Conservation (phyloP, 2,888 invertebrate species). For the Sminthurides aquaticus region DNA sequence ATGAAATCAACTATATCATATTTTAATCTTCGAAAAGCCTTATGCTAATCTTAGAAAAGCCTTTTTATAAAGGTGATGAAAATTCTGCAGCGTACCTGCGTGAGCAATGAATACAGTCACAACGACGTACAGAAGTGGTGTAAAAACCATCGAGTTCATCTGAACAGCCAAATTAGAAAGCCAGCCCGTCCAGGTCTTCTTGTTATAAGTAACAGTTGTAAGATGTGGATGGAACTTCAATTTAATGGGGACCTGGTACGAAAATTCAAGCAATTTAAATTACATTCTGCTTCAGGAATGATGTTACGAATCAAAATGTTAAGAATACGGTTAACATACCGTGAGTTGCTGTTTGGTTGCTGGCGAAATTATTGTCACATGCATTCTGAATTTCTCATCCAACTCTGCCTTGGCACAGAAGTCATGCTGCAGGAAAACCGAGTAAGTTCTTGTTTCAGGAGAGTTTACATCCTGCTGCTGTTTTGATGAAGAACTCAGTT, state of each 20-base stretch:
- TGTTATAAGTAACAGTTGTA: slow-evolving; percentile 7
- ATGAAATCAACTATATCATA: not conserved
- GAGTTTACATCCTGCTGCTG: not conserved
- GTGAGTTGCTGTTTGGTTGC: slow-evolving; percentile 29
- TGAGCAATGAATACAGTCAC: slow-evolving; percentile 15
- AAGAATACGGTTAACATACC: slow-evolving; percentile 22
- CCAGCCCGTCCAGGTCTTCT: slow-evolving; percentile 10
- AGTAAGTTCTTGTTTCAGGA: slow-evolving; percentile 16
- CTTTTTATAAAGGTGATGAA: no score
- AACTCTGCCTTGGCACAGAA: slow-evolving; percentile 18
- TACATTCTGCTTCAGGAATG: not conserved
- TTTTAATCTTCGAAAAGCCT: no score
- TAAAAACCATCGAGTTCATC: slow-evolving; percentile 8
- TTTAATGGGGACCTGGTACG: slow-evolving; percentile 18
- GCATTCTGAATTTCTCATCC: slow-evolving; percentile 17
- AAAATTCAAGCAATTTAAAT: no score
- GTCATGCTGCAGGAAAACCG: slow-evolving; percentile 13
- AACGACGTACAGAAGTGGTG: slow-evolving; percentile 12
- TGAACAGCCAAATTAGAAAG: slow-evolving; percentile 4
- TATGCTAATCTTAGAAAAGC: no score
- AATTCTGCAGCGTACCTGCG: slow-evolving; percentile 9
- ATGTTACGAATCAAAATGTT: not conserved
- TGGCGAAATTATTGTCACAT: slow-evolving; percentile 27
- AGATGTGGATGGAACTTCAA: slow-evolving; percentile 13
- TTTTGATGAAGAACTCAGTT: not conserved